Conservation (phyloP, 2,888 invertebrate species). For the Andrena flavipes region DNA sequence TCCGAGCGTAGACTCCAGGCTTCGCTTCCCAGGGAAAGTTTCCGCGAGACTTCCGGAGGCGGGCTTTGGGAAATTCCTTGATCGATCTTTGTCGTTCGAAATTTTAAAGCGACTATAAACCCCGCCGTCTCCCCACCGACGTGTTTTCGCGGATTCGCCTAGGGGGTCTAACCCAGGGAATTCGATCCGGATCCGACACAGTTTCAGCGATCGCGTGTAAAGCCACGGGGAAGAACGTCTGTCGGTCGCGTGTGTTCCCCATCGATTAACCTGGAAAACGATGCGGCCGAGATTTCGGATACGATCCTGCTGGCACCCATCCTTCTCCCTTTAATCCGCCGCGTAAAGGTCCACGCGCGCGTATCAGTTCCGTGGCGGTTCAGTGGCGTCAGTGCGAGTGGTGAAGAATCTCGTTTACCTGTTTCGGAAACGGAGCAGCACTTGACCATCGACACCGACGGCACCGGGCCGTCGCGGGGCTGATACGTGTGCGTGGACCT, state of each 20-base stretch:
- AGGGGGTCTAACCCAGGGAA: background rate
- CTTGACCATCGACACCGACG: too few species aligned
- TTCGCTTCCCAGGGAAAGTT: background rate
- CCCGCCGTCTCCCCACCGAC: background rate
- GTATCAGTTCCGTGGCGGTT: too few species aligned
- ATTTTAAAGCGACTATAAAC: background rate
- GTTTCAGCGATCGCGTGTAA: background rate
- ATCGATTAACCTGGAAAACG: background rate
- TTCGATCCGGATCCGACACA: background rate
- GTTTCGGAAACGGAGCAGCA: too few species aligned
- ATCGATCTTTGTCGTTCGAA: constrained; percentile 4
- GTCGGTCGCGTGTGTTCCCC: background rate
- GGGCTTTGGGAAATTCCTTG: constrained; percentile 1
- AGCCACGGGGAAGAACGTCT: too few species aligned
- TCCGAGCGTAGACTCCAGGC: background rate
- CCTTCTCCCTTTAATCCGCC: background rate
- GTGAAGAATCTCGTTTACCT: too few species aligned
- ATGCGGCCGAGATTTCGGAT: constrained; percentile 3
- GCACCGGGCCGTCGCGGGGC: too few species aligned
- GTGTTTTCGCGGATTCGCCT: background rate
- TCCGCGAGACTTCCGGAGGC: background rate
- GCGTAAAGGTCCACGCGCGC: background rate
- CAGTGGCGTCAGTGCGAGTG: too few species aligned
- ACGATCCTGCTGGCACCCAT: background rate
- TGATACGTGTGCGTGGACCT: too few species aligned